A percentile compares a stretch with the other conserved stretches of the same genome.
Evolutionary conservation across 1,140 invertebrate species (phyloP).

Genomic region (Caligus rogercresseyi): DNA sequence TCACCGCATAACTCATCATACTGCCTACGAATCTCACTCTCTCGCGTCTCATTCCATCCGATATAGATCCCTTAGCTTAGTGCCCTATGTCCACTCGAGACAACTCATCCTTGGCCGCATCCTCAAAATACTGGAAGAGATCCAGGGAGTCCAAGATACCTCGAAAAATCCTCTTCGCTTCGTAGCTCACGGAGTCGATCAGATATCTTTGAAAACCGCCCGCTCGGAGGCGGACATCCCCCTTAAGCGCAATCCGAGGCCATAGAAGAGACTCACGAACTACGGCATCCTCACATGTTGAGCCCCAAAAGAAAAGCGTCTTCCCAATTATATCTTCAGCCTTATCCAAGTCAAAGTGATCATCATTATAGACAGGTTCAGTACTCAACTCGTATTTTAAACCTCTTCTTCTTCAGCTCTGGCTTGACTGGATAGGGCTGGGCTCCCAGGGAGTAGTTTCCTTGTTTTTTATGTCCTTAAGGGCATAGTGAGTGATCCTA

Average conservation of each 20-base stretch:
- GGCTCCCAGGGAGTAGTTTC: constrained; percentile 31
- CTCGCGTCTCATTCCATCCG: constrained; percentile 26
- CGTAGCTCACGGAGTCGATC: constrained; percentile 25
- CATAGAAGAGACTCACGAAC: constrained; percentile 44
- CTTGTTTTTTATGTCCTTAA: constrained; percentile 47
- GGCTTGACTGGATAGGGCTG: constrained; percentile 24
- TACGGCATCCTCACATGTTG: constrained; percentile 29
- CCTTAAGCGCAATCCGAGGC: constrained; percentile 46
- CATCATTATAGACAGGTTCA: constrained; percentile 60
- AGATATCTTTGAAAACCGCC: constrained; percentile 23
- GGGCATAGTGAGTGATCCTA: constrained; percentile 50
- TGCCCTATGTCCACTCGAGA: constrained; percentile 22
- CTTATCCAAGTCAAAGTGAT: constrained; percentile 63
- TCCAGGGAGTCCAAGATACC: constrained; percentile 24
- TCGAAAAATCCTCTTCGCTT: constrained; percentile 29
- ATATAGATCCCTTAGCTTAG: constrained; percentile 23
- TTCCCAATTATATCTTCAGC: constrained; percentile 51
- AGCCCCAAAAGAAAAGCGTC: constrained; percentile 44
- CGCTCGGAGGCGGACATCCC: constrained; percentile 42
- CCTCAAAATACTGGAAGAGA: not conserved
- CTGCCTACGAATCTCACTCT: constrained; percentile 25
- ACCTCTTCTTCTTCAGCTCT: constrained; percentile 31
- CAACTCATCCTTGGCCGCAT: not conserved
- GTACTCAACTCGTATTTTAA: constrained; percentile 55
- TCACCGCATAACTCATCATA: constrained; percentile 23